Base-by-base conservation (phyloP, 2,797 vertebrate species). In the Brachyrhaphis roseni region DNA sequence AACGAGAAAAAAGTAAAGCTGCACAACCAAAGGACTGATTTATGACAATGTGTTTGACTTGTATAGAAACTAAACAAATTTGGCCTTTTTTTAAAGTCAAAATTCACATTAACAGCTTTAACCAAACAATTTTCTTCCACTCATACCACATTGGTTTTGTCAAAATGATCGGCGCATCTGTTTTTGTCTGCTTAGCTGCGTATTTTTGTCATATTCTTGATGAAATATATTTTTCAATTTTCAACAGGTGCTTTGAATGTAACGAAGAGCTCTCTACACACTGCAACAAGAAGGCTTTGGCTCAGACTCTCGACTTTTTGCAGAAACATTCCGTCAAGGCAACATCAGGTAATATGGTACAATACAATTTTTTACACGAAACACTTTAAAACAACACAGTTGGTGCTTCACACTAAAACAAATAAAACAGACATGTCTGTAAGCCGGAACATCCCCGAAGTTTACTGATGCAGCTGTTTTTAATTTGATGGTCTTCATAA, bases 201-300 rank as follows among this genome's bases (percentile, higher is more conserved):
- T 10, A 66, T 41, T 66, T 41, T 23, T 10, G 34, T 66, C 10
- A 36, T 20, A 23, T 49, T 72, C 53, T 7, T 55, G n/a, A 55
- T 55, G 1, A 53, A 53, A 53, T 53, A 26, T n/a, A n/a, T 72
- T 20, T 7, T 34, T 4, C 4, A 12, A 18, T 20, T 49, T 11
- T 41, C 84, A 86, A 90, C 88, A 99, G 98, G 97, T 99, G 98
- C 95, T 98, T 98, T n/a, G 97, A 99, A 93, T 99, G 98, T 94
- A 96, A 98, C 78, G 98, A 99, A 95, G 97, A 98, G 88, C 96
- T 99, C 86, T 98, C 97, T 84, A 98, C 97, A 66, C 96, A 98
- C 84, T 98, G 97, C 93, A 99, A 99, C 95, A 99, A 98, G 95
- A 99, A 99, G 85, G 97, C 96, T 90, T 95, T 99, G 95, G 96